Evolutionary conservation across 2,888 invertebrate species (phyloP).

Genomic region (Lissonota sp.): DNA sequence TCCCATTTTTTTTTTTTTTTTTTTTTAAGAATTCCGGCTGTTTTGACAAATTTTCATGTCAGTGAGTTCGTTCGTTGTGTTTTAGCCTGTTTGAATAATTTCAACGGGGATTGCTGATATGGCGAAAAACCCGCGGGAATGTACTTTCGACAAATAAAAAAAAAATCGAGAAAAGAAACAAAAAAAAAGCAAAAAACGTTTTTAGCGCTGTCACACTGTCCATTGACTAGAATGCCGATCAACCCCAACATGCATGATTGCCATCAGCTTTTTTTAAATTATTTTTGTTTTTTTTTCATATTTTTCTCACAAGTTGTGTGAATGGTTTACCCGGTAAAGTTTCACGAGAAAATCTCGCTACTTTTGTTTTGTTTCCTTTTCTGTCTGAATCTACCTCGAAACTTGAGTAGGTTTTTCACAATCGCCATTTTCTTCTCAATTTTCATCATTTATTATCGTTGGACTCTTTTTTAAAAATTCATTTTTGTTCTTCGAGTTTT

Average conservation of each 20-base stretch:
- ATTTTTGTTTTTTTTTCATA: constrained; percentile 31
- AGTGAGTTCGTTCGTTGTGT: constrained; percentile 20
- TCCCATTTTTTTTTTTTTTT: constrained; percentile 5
- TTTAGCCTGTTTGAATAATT: constrained; percentile 39
- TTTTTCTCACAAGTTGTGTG: constrained; percentile 40
- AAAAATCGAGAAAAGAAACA: not conserved
- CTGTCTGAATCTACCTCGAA: not conserved
- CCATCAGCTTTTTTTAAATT: constrained; percentile 61
- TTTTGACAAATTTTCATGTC: not conserved
- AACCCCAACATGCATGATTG: constrained; percentile 58
- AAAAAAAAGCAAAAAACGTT: constrained; percentile 30
- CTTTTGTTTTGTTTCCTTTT: constrained; percentile 21
- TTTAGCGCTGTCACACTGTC: constrained; percentile 49
- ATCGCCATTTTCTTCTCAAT: not conserved
- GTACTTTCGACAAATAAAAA: constrained; percentile 38
- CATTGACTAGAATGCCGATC: constrained; percentile 65
- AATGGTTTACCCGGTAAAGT: constrained; percentile 34
- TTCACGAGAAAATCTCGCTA: constrained; percentile 36
- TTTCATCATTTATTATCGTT: too few species aligned
- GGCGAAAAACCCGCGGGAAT: constrained; percentile 52
- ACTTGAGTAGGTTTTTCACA: constrained; percentile 8
- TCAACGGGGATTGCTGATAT: constrained; percentile 28
- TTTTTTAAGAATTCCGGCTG: not conserved
- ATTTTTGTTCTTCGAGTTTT: constrained; percentile 34
- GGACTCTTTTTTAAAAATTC: not conserved